Conservation (phyloP, 2,797 vertebrate species). For the Zenarchopterus dispar region DNA sequence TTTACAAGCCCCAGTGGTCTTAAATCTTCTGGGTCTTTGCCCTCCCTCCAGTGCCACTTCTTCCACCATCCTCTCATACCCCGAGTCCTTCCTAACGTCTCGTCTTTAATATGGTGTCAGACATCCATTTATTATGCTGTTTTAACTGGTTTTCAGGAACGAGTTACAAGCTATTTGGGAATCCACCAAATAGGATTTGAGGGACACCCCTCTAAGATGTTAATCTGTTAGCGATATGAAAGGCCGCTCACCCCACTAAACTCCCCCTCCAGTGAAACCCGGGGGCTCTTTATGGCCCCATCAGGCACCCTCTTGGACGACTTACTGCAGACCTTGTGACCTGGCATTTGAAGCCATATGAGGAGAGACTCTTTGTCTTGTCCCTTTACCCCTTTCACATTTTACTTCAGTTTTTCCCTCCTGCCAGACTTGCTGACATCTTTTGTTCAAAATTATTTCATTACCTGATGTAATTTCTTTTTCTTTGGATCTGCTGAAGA, state of each 20-base stretch:
- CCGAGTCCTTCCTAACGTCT: slow-evolving; percentile 62
- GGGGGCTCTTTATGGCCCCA: slow-evolving; percentile 81
- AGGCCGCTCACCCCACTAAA: slow-evolving; percentile 82
- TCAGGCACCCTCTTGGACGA: slow-evolving; percentile 83
- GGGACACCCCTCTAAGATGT: slow-evolving; percentile 83
- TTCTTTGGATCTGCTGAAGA: neutral
- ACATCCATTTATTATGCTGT: slow-evolving; percentile 82
- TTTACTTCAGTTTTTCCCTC: slow-evolving; percentile 14
- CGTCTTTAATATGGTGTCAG: slow-evolving; percentile 84
- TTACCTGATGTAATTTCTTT: neutral
- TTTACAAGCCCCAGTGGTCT: slow-evolving; percentile 84
- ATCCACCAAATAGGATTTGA: slow-evolving; percentile 80
- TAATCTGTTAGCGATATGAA: slow-evolving; percentile 85
- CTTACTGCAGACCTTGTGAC: slow-evolving; percentile 84
- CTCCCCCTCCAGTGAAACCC: slow-evolving; percentile 70
- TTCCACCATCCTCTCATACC: slow-evolving; percentile 50
- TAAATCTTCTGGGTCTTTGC: slow-evolving; percentile 80
- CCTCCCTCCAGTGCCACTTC: slow-evolving; percentile 26
- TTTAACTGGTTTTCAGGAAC: slow-evolving; percentile 82
- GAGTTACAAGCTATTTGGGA: slow-evolving; percentile 84
- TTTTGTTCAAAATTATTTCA: neutral
- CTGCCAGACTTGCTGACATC: neutral
- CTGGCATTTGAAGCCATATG: slow-evolving; percentile 82
- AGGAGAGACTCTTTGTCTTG: slow-evolving; percentile 76
- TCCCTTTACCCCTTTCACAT: slow-evolving; percentile 32